These are phyloP conservation scores for Mustelus asterias DNA, from an alignment of 2,113 vertebrate species.

Conservation along the genomic window DNA sequence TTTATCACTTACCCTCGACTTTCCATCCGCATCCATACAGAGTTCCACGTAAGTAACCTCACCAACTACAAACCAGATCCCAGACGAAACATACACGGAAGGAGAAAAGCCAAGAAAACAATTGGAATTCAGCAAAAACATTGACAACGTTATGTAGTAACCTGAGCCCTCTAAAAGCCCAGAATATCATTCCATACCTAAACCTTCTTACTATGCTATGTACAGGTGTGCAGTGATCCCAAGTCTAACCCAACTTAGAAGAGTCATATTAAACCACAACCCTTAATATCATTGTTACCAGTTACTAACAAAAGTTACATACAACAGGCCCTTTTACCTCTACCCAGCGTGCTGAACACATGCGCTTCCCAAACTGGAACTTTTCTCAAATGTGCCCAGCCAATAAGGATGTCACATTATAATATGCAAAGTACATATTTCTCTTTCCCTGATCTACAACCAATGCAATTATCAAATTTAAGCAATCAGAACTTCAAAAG, in stretches of 20 bases:
- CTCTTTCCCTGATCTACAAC: conserved; percentile 12
- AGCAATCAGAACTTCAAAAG: not conserved
- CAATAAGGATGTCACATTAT: conserved; percentile 37
- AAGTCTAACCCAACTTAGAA: conserved; percentile 41
- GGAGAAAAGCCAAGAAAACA: conserved; percentile 99
- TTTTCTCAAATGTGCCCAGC: conserved; percentile 33
- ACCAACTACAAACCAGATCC: conserved; percentile 99
- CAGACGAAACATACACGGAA: conserved; percentile 99
- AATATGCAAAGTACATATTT: conserved; percentile 33
- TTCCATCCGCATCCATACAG: conserved; percentile 99
- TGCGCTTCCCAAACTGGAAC: conserved; percentile 33
- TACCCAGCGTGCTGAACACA: conserved; percentile 21
- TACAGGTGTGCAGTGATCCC: conserved; percentile 93
- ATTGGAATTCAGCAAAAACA: conserved; percentile 99
- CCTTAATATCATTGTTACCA: conserved; percentile 35
- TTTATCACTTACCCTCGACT: conserved; percentile 99
- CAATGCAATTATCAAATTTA: conserved; percentile 20
- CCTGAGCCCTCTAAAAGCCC: conserved; percentile 86
- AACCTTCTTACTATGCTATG: conserved; percentile 66
- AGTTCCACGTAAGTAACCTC: conserved; percentile 99
- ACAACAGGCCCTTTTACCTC: conserved; percentile 21
- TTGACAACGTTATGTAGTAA: conserved; percentile 81
- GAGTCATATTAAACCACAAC: conserved; percentile 18
- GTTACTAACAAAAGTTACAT: conserved; percentile 27
- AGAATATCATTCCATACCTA: conserved; percentile 77